These are phyloP conservation scores for Apus apus DNA, from an alignment of 2,113 vertebrate genomes.

Conservation along the genomic window DNA sequence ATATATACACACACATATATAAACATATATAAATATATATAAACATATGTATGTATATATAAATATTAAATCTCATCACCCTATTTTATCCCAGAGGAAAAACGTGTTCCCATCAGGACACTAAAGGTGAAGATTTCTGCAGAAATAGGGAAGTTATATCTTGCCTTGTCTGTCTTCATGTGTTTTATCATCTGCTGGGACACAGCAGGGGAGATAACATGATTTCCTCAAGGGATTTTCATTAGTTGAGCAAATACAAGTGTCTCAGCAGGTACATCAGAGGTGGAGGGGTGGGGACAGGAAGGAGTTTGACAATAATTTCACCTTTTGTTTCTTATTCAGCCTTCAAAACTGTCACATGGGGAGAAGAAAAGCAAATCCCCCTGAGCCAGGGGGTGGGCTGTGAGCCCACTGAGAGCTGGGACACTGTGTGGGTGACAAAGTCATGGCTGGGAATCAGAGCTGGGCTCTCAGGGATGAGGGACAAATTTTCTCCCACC, in stretches of 20 bases:
- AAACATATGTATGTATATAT: too few relatives aligned
- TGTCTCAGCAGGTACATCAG: not conserved
- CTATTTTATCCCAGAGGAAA: not conserved
- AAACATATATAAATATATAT: too few relatives aligned
- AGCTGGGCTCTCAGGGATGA: not conserved
- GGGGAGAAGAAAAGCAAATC: not conserved
- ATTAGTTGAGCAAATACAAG: not conserved
- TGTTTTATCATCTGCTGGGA: not conserved
- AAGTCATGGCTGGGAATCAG: not conserved
- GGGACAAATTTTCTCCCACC: too few relatives aligned
- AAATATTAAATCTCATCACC: not conserved
- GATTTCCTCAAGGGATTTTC: not conserved
- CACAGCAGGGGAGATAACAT: not conserved
- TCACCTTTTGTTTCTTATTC: not conserved
- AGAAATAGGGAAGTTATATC: not conserved
- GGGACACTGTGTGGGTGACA: too few relatives aligned
- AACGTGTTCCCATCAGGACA: not conserved
- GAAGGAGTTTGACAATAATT: not conserved
- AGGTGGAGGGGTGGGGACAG: not conserved
- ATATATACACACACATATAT: too few relatives aligned
- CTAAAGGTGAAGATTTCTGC: not conserved
- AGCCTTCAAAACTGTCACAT: not conserved
- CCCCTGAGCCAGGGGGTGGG: not conserved
- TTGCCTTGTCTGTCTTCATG: not conserved
- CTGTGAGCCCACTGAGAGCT: rapidly evolving